Evolutionary conservation across 2,113 vertebrate species (phyloP).

Genomic region (Hiodon alosoides): DNA sequence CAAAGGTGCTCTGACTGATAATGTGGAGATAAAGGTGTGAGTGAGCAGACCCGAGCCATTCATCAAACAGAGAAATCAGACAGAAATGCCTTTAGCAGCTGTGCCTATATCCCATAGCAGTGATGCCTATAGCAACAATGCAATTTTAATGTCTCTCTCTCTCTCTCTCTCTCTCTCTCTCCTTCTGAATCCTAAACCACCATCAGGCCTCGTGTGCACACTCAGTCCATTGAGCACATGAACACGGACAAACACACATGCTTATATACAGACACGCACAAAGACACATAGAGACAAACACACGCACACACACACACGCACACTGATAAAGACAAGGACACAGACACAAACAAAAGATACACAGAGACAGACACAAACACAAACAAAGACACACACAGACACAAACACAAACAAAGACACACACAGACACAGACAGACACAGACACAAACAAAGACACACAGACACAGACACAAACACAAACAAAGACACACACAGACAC

Average conservation of each 20-base stretch:
- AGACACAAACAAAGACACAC: too few relatives aligned
- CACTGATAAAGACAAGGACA: not conserved
- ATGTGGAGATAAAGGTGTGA: too few relatives aligned
- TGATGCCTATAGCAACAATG: too few relatives aligned
- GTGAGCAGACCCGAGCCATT: too few relatives aligned
- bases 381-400: constrained; percentile 1
- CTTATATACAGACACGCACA: constrained; percentile 7
- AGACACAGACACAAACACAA: too few relatives aligned
- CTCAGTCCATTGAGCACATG: not conserved
- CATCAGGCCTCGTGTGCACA: too few relatives aligned
- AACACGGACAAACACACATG: not conserved
- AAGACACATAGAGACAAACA: not conserved
- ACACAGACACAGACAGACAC: not conserved
- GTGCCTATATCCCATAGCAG: too few relatives aligned
- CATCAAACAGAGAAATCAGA: too few relatives aligned
- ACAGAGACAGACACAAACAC: not conserved
- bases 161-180: not conserved
- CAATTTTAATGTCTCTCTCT: not conserved
- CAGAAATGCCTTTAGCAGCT: too few relatives aligned
- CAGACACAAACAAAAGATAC: not conserved
- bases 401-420: constrained; percentile 1
- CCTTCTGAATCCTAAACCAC: too few relatives aligned
- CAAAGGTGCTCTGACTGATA: too few relatives aligned
- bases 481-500: too few relatives aligned
- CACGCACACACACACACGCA: not conserved